Conservation (phyloP, 2,113 vertebrate species). For the Nycticebus coucang region DNA sequence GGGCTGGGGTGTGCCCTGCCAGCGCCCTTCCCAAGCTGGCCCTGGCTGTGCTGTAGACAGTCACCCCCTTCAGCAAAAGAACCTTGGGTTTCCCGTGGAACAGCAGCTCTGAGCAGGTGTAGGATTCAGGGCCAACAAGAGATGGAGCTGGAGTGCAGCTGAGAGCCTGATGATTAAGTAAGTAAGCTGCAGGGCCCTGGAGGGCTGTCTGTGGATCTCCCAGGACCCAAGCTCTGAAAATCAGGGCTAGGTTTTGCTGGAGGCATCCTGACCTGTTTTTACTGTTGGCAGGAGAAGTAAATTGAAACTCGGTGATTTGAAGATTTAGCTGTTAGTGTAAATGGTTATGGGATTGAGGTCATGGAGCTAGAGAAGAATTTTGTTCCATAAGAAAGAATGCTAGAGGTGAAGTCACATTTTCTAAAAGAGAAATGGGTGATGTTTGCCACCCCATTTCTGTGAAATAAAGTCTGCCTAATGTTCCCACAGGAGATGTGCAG, state of each 20-base stretch:
- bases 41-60: neutral
- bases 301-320: neutral
- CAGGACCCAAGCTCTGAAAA: neutral
- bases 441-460: neutral
- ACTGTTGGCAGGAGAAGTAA: neutral
- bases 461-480: neutral
- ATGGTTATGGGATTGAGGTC: neutral
- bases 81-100: neutral
- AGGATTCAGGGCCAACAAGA: neutral
- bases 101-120: neutral
- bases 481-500: neutral
- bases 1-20: fast-evolving
- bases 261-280: neutral
- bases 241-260: neutral
- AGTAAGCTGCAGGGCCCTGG: neutral
- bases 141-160: neutral
- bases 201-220: neutral
- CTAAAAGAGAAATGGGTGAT: neutral
- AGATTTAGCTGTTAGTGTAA: neutral
- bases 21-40: neutral
- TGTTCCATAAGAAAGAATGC: neutral
- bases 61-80: neutral
- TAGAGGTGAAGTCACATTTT: neutral
- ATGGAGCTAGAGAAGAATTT: neutral
- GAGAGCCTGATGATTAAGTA: neutral